A percentile compares a stretch with the other conserved stretches of the same genome.
These are phyloP conservation scores for Abrostola tripartita DNA, from an alignment of 2,888 invertebrate species.

Conservation along the genomic window DNA sequence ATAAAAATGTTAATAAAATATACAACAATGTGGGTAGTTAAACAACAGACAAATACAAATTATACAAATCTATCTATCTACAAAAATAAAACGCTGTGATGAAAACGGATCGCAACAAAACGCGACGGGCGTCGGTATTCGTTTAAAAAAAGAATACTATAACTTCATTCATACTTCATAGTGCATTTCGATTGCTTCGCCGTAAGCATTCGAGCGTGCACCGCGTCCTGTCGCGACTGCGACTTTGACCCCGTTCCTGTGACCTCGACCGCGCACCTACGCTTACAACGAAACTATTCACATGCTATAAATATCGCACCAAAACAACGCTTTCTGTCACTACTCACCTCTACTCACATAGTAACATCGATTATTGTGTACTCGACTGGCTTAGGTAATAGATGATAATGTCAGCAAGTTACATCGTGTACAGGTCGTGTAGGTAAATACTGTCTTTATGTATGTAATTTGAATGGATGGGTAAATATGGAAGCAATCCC, in stretches of 20 bases:
- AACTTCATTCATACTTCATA: conserved; percentile 29
- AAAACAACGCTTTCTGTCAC: conserved; percentile 33
- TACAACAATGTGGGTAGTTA: too few relatives aligned
- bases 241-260: conserved; percentile 83
- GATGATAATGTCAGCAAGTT: neutral
- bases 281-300: conserved; percentile 44
- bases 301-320: conserved; percentile 46
- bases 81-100: neutral
- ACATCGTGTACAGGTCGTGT: too few relatives aligned
- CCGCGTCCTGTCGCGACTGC: conserved; percentile 64
- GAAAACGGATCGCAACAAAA: too few relatives aligned
- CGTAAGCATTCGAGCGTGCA: conserved; percentile 31
- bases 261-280: conserved; percentile 73
- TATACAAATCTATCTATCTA: too few relatives aligned
- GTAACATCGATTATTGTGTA: conserved; percentile 6
- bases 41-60: too few relatives aligned
- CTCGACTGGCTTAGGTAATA: neutral
- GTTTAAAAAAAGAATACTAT: conserved; percentile 30
- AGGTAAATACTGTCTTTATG: too few relatives aligned
- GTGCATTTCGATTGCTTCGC: conserved; percentile 21
- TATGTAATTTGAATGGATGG: too few relatives aligned
- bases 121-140: too few relatives aligned
- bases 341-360: neutral
- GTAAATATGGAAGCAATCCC: neutral
- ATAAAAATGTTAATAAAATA: too few relatives aligned